Base-by-base conservation (phyloP, 2,113 vertebrate genomes). In the Onychostruthus taczanowskii region DNA sequence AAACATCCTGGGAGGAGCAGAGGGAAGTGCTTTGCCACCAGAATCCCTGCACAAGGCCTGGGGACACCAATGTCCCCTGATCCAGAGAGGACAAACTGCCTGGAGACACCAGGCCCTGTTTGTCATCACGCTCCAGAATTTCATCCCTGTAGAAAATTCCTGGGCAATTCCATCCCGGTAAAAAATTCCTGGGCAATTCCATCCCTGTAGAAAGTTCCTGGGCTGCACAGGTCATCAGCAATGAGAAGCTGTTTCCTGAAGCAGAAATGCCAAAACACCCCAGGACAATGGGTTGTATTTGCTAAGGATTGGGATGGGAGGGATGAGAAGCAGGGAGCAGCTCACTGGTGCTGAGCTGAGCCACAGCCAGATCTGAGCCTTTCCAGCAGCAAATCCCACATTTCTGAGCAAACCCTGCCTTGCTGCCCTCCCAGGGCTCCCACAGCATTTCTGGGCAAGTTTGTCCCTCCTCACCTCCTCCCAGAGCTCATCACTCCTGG, bases 201-300 rank as follows among this genome's bases (percentile, higher is more conserved):
- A 22, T 21, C 46, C 11, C 35, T 50, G 20, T 6, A 23, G 20
- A 26, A 39, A 53, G 39, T 30, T 3, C 62, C 2, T 0, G 2
- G 39, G 21, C 44, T 62, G 39, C 50, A 31, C n/a, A 2, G 13
- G n/a, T 24, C 8, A 33, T 16, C 84, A n/a, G 19, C 6, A 1
- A 10, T 4, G 19, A 55, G 47, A 30, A 73, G 46, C 17, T 26
- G n/a, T 58, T 62, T n/a, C 39, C 47, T 75, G 0, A 1, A 33
- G 24, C 0, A 77, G 27, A 50, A 94, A 73, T 3, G 2, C 52
- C 53, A 41, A 49, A 85, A n/a, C 6, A 13, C 11, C 43, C 3
- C 7, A 27, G 15, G n/a, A 78, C 55, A 33, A 11, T 0, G 0
- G 4, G 22, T 0, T 28, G 15, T 17, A 1, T 35, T 37, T 33